Evolutionary conservation across 2,888 invertebrate species (phyloP).

Genomic region (Meloe dianella): DNA sequence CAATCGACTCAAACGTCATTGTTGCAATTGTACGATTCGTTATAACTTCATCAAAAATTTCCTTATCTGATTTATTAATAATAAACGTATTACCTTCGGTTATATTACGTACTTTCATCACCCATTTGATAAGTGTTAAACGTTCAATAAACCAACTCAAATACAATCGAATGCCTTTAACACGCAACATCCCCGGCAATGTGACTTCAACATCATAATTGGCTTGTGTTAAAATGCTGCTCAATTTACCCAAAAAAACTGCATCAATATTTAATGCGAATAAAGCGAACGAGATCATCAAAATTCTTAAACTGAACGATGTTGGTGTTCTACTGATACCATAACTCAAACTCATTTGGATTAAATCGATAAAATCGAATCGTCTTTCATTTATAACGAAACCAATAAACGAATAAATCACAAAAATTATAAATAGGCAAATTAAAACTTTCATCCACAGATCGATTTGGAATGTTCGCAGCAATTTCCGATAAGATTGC

Average conservation of each 20-base stretch:
- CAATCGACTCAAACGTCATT: constrained; percentile 14
- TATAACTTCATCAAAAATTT: constrained; percentile 10
- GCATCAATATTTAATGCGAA: constrained; percentile 34
- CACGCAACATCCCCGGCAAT: constrained; percentile 4
- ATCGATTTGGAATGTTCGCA: constrained; percentile 24
- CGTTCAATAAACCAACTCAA: constrained; percentile 20
- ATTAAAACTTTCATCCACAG: constrained; percentile 26
- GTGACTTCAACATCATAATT: constrained; percentile 26
- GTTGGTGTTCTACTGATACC: constrained; percentile 4
- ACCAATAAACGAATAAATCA: constrained; percentile 17
- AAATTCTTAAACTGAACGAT: constrained; percentile 24
- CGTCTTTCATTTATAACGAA: neutral
- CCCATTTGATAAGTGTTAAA: constrained; percentile 2
- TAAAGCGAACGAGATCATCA: constrained; percentile 30
- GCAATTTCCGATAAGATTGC: constrained; percentile 31
- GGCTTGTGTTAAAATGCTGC: constrained; percentile 34
- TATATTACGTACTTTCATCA: neutral
- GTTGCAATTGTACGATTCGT: constrained; percentile 14
- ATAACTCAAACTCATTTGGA: neutral
- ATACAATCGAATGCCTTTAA: neutral
- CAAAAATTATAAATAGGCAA: neutral
- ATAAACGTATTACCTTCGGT: neutral
- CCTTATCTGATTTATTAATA: neutral
- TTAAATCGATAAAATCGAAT: constrained; percentile 5
- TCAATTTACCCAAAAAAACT: constrained; percentile 38